Evolutionary conservation across 2,888 invertebrate genomes (phyloP).

Genomic region (Hyalella azteca): DNA sequence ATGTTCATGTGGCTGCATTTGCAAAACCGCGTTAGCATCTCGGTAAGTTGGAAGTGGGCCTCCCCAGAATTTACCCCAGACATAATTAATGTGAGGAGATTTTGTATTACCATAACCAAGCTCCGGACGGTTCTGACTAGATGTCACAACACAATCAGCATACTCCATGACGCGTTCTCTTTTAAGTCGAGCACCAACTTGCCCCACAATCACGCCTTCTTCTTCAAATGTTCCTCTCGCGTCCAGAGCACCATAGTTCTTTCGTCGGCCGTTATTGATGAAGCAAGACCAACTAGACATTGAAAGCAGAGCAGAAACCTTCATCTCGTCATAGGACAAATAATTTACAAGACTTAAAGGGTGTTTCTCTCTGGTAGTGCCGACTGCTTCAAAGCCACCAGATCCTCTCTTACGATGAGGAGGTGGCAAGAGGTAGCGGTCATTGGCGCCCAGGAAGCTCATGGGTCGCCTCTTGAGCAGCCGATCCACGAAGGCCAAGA

Average conservation of each 20-base stretch:
- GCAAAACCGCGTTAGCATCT: neutral
- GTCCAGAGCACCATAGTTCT: slow-evolving; percentile 65
- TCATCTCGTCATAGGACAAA: slow-evolving; percentile 72
- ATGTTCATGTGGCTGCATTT: neutral
- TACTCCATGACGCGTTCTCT: slow-evolving; percentile 69
- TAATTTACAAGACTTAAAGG: slow-evolving; percentile 67
- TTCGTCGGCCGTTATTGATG: slow-evolving; percentile 69
- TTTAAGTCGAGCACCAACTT: slow-evolving; percentile 68
- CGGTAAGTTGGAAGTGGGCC: neutral
- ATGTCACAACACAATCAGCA: slow-evolving; percentile 69
- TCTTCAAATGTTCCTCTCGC: slow-evolving; percentile 64
- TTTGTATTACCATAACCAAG: slow-evolving; percentile 64
- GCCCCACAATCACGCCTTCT: slow-evolving; percentile 67
- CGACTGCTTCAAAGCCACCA: slow-evolving; percentile 70
- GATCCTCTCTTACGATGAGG: slow-evolving; percentile 61
- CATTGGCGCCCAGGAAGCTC: slow-evolving; percentile 44
- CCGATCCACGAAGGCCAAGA: slow-evolving; percentile 43
- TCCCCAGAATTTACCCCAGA: slow-evolving; percentile 45
- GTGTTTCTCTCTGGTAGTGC: slow-evolving; percentile 67
- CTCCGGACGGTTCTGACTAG: slow-evolving; percentile 67
- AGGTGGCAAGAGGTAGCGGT: slow-evolving; percentile 56
- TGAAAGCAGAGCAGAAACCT: slow-evolving; percentile 69
- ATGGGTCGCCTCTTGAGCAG: slow-evolving; percentile 47
- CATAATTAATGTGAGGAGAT: neutral
- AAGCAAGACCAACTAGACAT: slow-evolving; percentile 70